Evolutionary conservation across 2,797 vertebrate species (phyloP), one percentile per base, ranked within the genome.

Genomic region (Astyanax mexicanus): DNA sequence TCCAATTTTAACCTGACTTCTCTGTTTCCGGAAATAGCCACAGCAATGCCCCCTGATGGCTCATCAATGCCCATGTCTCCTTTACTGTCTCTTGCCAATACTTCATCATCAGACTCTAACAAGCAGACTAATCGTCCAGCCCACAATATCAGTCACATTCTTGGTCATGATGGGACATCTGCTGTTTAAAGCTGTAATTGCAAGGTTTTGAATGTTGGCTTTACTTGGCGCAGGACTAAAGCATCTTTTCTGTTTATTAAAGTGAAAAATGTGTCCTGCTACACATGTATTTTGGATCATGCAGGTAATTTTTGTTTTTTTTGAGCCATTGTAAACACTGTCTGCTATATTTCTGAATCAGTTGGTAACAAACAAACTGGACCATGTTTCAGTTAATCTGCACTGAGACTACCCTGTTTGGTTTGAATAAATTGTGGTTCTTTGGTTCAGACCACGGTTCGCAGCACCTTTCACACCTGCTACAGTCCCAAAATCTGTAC

Each of bases 141-240:
- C 74, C 98, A 99, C 90, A 99, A 99, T 89, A 99, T 99, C 93
- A 99, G 98, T 94, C 98, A 99, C 94, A 99, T 99, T 77, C 91
- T 99, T 80, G 98, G 98, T 80, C 98, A 99, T 0, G 98, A 98
- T 80, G 98, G 98, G 88, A 98, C 96, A 88, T 99, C 98, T 0
- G 95, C 98, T 29, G 96, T 99, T 52, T 99, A 89, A 86, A 25
- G 64, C 23, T 29, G 27, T 32, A 78, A 37, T 25, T 52, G 27
- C 21, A 72, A 66, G 5, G 6, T 47, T 51, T 49, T 70, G 47
- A 19, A 60, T 47, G 25, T n/a, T 60, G n/a, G 13, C 37, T n/a
- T 49, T 8, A 12, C 23, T 49, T 8, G 12, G 23, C 10, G 6
- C 29, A 29, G 13, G 49, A 1, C n/a, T 27, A n/a, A 49, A 44